phyloP scores from a whole-genome alignment of 1,140 invertebrate species.

The Aphis craccivora region DNA sequence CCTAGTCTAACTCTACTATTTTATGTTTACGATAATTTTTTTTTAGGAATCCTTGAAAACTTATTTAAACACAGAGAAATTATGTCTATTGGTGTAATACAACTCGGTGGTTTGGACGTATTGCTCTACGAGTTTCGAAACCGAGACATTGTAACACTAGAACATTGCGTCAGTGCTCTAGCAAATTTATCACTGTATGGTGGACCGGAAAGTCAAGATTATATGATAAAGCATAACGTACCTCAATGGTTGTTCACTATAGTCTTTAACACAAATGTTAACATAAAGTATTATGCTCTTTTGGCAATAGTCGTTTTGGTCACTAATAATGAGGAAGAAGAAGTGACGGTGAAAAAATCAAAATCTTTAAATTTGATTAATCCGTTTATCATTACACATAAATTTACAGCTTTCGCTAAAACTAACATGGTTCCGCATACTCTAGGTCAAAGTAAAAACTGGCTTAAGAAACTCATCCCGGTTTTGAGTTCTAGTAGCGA shows the following conservation, averaged over 20 bases:
- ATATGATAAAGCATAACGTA: constrained; percentile 95
- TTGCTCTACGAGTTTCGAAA: constrained; percentile 94
- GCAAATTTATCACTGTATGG: constrained; percentile 97
- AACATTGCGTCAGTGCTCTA: constrained; percentile 94
- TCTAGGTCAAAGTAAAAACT: constrained; percentile 95
- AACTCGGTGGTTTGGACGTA: constrained; percentile 84
- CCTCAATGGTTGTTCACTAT: constrained; percentile 98
- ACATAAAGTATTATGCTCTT: constrained; percentile 98
- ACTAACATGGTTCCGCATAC: constrained; percentile 86
- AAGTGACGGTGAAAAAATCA: constrained; percentile 92
- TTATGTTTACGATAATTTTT: not conserved
- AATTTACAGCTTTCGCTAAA: constrained; percentile 93
- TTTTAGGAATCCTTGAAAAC: constrained; percentile 86
- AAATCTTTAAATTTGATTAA: constrained; percentile 95
- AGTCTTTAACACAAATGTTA: constrained; percentile 95
- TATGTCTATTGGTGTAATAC: constrained; percentile 89
- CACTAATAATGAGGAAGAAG: constrained; percentile 94
- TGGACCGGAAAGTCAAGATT: constrained; percentile 93
- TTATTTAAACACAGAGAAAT: constrained; percentile 97
- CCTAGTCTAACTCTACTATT: not conserved
- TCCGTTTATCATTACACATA: constrained; percentile 92
- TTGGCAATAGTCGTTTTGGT: constrained; percentile 95
- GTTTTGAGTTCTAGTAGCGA: constrained; percentile 95
- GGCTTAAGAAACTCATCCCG: constrained; percentile 91
- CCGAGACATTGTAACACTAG: constrained; percentile 88